These are phyloP conservation scores for Glossosoma conforme DNA, from an alignment of 1,140 invertebrate species.

Conservation along the genomic window DNA sequence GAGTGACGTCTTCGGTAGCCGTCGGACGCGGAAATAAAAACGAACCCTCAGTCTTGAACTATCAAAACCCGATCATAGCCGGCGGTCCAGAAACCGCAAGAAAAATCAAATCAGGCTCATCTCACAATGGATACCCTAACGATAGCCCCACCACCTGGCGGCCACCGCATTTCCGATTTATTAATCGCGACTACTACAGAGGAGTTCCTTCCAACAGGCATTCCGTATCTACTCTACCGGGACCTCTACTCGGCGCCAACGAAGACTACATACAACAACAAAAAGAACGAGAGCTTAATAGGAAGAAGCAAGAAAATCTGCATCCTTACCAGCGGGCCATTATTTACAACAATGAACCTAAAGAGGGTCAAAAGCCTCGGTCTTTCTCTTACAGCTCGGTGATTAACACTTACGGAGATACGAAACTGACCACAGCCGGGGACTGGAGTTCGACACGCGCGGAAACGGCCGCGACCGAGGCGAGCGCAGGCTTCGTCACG, in stretches of 20 bases:
- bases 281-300: conserved; percentile 25
- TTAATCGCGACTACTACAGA: conserved; percentile 23
- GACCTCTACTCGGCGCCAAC: conserved; percentile 21
- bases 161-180: conserved; percentile 16
- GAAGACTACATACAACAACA: conserved; percentile 29
- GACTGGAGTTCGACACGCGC: conserved; percentile 23
- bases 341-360: conserved; percentile 14
- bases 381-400: conserved; percentile 30
- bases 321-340: conserved; percentile 28
- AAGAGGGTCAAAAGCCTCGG: conserved; percentile 22
- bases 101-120: conserved; percentile 14
- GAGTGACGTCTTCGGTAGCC: conserved; percentile 49
- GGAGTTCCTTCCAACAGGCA: conserved; percentile 28
- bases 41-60: conserved; percentile 1
- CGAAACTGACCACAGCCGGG: conserved; percentile 21
- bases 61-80: conserved; percentile 13
- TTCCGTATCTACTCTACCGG: conserved; percentile 22
- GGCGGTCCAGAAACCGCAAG: conserved; percentile 17
- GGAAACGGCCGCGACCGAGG: conserved; percentile 26
- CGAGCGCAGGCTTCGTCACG: conserved; percentile 26
- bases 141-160: conserved; percentile 29
- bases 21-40: conserved; percentile 36
- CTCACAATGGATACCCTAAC: conserved; percentile 11
- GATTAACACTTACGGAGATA: conserved; percentile 22
- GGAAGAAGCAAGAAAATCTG: conserved; percentile 18